Evolutionary conservation across 2,113 vertebrate species (phyloP).

Genomic region (Clupea harengus): DNA sequence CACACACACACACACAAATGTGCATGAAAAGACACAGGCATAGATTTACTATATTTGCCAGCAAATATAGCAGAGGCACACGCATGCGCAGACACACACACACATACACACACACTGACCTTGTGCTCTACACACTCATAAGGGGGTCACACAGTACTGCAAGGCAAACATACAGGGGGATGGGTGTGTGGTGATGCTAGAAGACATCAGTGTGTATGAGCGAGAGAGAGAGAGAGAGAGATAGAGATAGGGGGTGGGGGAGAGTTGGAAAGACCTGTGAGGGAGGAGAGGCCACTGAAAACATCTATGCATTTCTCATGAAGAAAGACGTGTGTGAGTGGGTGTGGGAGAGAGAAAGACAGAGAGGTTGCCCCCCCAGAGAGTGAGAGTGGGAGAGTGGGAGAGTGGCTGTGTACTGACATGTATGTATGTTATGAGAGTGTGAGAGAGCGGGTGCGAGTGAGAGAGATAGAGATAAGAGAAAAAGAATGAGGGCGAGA

Average conservation of each 20-base stretch:
- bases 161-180: neutral
- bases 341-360: neutral
- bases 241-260: neutral
- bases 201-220: neutral
- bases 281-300: neutral
- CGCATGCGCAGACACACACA: neutral
- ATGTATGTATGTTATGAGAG: neutral
- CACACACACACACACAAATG: neutral
- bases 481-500: neutral
- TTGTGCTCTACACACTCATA: neutral
- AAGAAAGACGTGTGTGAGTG: neutral
- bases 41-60: too few species aligned
- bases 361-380: neutral
- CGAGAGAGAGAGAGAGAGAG: neutral
- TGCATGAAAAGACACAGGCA: too few species aligned
- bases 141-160: neutral
- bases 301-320: too few species aligned
- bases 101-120: neutral
- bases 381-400: neutral
- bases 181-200: neutral
- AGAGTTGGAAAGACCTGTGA: too few species aligned
- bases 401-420: neutral
- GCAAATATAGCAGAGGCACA: neutral
- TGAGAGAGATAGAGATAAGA: neutral
- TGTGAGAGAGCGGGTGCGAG: neutral